Base-by-base conservation (phyloP, 2,113 vertebrate genomes). In the Cairina moschata region DNA sequence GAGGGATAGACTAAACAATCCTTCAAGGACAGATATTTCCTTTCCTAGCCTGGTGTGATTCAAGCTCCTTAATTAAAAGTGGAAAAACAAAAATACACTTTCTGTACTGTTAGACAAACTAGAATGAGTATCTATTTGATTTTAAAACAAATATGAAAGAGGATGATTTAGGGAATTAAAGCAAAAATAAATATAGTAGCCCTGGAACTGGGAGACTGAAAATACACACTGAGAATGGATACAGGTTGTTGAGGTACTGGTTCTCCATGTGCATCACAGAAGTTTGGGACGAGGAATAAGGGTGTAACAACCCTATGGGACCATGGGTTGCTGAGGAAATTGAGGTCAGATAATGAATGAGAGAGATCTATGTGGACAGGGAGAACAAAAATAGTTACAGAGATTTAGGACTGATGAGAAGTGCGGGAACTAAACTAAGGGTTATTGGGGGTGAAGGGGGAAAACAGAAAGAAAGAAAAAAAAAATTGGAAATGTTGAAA, bases 261-360 rank as follows among this genome's bases (percentile, higher is more conserved):
- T 36, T 32, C 20, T 68, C 3, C 9, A 3, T 16, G 17, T 36
- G 16, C 34, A 58, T 62, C 1, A 5, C 29, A 31, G 46, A 77
- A 12, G 2, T 48, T 4, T 29, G 54, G 54, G 16, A 56, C 8
- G 1, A 6, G 5, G 28, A 1, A 71, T 17, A 65, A 56, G 20
- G 11, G 7, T 14, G 3, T 25, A 55, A 50, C 2, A 58, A 4
- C 21, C 34, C 6, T 13, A 9, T 7, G 15, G 40, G 17, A 76
- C 8, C 0, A n/a, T 0, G 29, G 8, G 1, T 0, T 60, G 42
- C 3, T 40, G 11, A 36, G 11, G 34, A 77, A 95, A 62, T 17
- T 29, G 34, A 65, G 42, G 20, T 58, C n/a, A 60, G 42, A 18
- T 28, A 29, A 50, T 2, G 50, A 73, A 11, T 16, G 55, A 42